These are phyloP conservation scores for Protonibea diacanthus DNA, from an alignment of 2,797 vertebrate species.

Conservation along the genomic window DNA sequence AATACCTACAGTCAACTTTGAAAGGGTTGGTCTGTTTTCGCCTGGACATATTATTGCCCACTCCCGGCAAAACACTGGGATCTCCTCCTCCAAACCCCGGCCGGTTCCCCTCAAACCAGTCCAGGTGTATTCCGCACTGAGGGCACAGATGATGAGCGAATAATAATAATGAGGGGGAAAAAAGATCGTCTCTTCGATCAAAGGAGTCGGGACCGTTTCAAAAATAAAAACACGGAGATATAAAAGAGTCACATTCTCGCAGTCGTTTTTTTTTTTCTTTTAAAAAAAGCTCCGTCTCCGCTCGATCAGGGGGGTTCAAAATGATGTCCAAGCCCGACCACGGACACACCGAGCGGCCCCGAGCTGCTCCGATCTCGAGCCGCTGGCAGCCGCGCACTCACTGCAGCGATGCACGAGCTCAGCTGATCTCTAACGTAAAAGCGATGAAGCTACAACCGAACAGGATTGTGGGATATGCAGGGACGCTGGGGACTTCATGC, in stretches of 20 bases:
- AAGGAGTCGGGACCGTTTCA: neutral
- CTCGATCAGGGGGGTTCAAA: slow-evolving; percentile 30
- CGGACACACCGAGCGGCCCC: slow-evolving; percentile 68
- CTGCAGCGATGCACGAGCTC: slow-evolving; percentile 80
- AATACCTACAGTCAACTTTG: slow-evolving; percentile 99
- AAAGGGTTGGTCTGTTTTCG: slow-evolving; percentile 99
- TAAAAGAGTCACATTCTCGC: slow-evolving; percentile 69
- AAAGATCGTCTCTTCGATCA: slow-evolving; percentile 21
- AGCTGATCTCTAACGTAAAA: slow-evolving; percentile 72
- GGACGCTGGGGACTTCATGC: slow-evolving; percentile 55
- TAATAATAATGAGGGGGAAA: slow-evolving; percentile 9
- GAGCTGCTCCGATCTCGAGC: slow-evolving; percentile 71
- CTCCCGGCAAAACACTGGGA: slow-evolving; percentile 66
- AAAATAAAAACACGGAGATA: neutral
- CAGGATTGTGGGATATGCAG: slow-evolving; percentile 80
- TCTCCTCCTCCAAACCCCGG: slow-evolving; percentile 71
- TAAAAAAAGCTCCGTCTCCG: slow-evolving; percentile 22
- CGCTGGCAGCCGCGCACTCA: slow-evolving; percentile 66
- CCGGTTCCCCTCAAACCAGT: slow-evolving; percentile 51
- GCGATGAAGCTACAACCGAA: slow-evolving; percentile 56
- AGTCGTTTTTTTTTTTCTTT: neutral
- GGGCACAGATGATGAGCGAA: slow-evolving; percentile 34
- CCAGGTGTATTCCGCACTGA: slow-evolving; percentile 65
- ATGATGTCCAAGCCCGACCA: slow-evolving; percentile 50
- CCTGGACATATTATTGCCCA: slow-evolving; percentile 95